Base-by-base conservation (phyloP, 2,888 invertebrate genomes). In the Aphodius granarius region DNA sequence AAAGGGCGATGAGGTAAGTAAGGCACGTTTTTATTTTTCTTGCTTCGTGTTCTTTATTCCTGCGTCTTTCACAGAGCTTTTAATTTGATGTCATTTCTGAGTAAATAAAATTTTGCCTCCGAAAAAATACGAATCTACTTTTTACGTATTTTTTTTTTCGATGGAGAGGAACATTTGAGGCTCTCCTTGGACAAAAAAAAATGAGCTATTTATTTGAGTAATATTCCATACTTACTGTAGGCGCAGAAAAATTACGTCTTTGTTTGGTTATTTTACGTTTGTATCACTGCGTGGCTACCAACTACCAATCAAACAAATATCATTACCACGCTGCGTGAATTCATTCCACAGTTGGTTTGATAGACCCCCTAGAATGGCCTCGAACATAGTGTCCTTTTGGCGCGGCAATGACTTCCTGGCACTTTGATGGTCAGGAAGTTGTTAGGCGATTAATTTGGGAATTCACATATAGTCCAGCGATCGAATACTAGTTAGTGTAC, bases 371-470 rank as follows among this genome's bases (percentile, higher is more conserved):
- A n/a, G n/a, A n/a, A n/a, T n/a, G n/a, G n/a, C n/a, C n/a, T n/a
- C n/a, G 43, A 13, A 43, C 1, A 13, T 43, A 43, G 43, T 43
- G 43, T 9, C 43, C 13, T 13, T 43, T 43, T 6, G 43, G 9
- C 43, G 43, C 43, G 13, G 43, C 13, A 43, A 43, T 43, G 6
- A 43, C 43, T 9, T 43, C 43, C 43, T 68, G 68, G 16, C 22
- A n/a, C 21, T 21, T n/a, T 5, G 68, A 20, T 6, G 16, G 19
- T 21, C 20, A 68, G 68, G 68, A 68, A 68, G 22, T 68, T 20
- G 68, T 68, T 20, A 15, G 22, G 68, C 68, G 22, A 19, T 68
- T 68, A 68, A 68, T 68, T 68, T 20, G 68, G 18, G 66, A 18
- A 66, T 20, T 13, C 21, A 68, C 21, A 68, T 20, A 68, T 22